phyloP scores from a whole-genome alignment of 2,113 vertebrate genomes.

The Tiliqua scincoides region DNA sequence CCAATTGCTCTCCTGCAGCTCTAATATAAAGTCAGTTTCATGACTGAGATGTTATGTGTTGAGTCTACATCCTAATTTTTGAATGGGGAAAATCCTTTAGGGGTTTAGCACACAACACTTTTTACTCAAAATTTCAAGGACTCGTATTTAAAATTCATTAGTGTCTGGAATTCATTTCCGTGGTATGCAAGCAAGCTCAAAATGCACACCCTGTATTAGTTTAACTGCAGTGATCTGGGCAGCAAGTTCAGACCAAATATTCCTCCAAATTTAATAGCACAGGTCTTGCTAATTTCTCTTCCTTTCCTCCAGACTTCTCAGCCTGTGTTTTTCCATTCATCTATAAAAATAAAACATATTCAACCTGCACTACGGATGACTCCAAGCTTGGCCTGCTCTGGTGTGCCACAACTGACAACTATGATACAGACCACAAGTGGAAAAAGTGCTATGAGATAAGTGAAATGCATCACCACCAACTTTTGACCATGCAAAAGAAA shows the following conservation, averaged over 20 bases:
- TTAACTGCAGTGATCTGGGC: background rate
- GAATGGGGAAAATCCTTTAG: background rate
- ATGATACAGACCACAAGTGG: background rate
- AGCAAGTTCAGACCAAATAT: background rate
- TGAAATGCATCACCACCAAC: background rate
- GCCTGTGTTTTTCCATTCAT: constrained; percentile 19
- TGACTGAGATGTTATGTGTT: background rate
- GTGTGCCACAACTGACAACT: constrained; percentile 8
- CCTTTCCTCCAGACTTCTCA: background rate
- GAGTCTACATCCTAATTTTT: background rate
- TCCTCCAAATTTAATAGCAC: background rate
- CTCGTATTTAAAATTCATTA: background rate
- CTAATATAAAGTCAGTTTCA: background rate
- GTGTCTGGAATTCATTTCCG: background rate
- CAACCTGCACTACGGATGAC: background rate
- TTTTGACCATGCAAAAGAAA: background rate
- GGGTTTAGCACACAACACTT: background rate
- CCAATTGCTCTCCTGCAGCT: background rate
- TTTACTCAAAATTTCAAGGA: background rate
- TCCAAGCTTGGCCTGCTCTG: background rate
- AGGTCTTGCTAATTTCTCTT: background rate
- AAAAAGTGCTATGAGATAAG: constrained; percentile 9
- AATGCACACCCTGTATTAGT: background rate
- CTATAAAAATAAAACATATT: background rate
- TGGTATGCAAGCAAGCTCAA: background rate